Conservation (phyloP, 2,113 vertebrate genomes). For the Callaeas wilsoni region DNA sequence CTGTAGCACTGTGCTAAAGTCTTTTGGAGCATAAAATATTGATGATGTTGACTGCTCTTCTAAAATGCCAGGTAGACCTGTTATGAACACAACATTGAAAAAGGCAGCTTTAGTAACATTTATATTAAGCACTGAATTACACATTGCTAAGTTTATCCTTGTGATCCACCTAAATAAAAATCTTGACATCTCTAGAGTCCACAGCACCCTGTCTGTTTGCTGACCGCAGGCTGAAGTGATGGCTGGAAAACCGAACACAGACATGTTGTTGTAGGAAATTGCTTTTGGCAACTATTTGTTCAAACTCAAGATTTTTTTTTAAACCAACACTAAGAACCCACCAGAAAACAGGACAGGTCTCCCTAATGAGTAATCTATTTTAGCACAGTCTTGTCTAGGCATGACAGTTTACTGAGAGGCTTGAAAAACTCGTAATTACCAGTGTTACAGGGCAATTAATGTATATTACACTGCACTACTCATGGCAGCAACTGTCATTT, state of each 20-base stretch:
- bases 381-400: constrained; percentile 99
- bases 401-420: constrained; percentile 99
- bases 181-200: constrained; percentile 70
- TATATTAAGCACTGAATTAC: constrained; percentile 2
- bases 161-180: constrained; percentile 58
- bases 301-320: constrained; percentile 85
- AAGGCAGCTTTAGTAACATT: constrained; percentile 30
- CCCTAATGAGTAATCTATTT: constrained; percentile 99
- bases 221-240: constrained; percentile 82
- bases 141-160: constrained; percentile 10
- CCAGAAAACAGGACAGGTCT: constrained; percentile 99
- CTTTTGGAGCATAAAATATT: not conserved
- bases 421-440: constrained; percentile 99
- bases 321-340: constrained; percentile 90
- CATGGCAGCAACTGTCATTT: constrained; percentile 99
- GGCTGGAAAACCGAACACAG: constrained; percentile 80
- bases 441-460: constrained; percentile 99
- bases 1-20: not conserved
- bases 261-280: constrained; percentile 97
- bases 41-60: not conserved
- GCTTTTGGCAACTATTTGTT: constrained; percentile 99
- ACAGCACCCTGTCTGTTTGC: constrained; percentile 71
- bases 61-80: not conserved
- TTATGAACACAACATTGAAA: constrained; percentile 18
- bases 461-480: constrained; percentile 99